Conservation (phyloP, 2,113 vertebrate species). For the Sinosuthora webbiana region DNA sequence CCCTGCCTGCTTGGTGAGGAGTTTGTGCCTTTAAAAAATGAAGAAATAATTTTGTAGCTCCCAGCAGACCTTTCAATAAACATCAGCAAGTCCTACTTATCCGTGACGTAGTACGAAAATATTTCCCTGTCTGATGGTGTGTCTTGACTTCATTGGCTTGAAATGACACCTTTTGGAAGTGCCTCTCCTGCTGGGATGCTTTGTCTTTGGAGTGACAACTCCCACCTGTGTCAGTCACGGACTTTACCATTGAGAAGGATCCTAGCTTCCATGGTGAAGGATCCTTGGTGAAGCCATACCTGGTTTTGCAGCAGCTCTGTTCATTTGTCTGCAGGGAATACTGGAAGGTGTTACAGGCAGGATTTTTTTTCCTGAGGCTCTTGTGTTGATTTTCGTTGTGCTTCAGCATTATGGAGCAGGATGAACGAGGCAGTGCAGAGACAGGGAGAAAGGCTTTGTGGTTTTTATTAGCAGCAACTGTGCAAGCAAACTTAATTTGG, state of each 20-base stretch:
- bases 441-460: constrained; percentile 16
- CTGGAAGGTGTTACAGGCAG: neutral
- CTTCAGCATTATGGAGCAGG: rapidly evolving
- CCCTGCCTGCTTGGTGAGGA: neutral
- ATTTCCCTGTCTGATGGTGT: constrained; percentile 36
- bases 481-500: constrained; percentile 55
- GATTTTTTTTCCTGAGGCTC: neutral
- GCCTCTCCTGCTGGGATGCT: constrained; percentile 24
- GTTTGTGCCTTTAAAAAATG: neutral
- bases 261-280: neutral
- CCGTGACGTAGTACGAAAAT: neutral
- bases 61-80: neutral
- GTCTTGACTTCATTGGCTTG: constrained; percentile 44
- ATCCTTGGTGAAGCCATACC: rapidly evolving
- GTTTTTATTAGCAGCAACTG: constrained; percentile 61
- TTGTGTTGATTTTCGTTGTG: neutral
- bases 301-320: rapidly evolving
- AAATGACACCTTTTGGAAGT: neutral
- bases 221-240: neutral
- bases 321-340: neutral
- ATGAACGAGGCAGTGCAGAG: neutral
- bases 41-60: neutral
- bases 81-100: neutral
- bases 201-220: constrained; percentile 16
- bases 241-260: neutral